Evolutionary conservation across 1,140 invertebrate genomes (phyloP).

Genomic region (Tetramorium alpestre): DNA sequence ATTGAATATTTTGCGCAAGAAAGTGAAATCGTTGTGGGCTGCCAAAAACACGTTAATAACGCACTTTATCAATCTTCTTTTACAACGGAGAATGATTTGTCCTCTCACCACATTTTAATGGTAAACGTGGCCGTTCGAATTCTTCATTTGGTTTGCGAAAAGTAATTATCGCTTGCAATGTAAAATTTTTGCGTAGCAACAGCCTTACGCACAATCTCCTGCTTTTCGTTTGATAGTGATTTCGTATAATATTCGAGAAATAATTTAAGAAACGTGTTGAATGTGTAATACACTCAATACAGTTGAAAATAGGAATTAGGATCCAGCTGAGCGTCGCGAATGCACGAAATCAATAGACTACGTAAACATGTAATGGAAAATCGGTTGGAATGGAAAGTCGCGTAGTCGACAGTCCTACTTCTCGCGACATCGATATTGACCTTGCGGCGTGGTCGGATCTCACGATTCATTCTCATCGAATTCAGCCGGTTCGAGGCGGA

Average conservation of each 20-base stretch:
- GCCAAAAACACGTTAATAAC: background rate
- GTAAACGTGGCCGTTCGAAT: background rate
- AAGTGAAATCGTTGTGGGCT: background rate
- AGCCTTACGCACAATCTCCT: background rate
- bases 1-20: background rate
- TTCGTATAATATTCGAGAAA: background rate
- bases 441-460: slow-evolving; percentile 9
- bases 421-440: slow-evolving; percentile 53
- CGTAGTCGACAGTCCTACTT: slow-evolving; percentile 61
- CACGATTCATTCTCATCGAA: slow-evolving; percentile 35
- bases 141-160: background rate
- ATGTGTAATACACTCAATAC: background rate
- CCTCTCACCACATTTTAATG: background rate
- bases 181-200: background rate
- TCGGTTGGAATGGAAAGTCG: slow-evolving; percentile 71
- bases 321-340: background rate
- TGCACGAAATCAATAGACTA: slow-evolving; percentile 29
- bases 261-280: background rate
- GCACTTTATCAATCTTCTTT: background rate
- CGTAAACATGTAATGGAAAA: slow-evolving; percentile 62
- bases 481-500: background rate
- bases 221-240: background rate
- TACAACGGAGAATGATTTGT: background rate
- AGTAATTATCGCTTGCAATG: background rate
- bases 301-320: background rate